Base-by-base conservation (phyloP, 2,113 vertebrate species). In the Hyperoodon ampullatus region DNA sequence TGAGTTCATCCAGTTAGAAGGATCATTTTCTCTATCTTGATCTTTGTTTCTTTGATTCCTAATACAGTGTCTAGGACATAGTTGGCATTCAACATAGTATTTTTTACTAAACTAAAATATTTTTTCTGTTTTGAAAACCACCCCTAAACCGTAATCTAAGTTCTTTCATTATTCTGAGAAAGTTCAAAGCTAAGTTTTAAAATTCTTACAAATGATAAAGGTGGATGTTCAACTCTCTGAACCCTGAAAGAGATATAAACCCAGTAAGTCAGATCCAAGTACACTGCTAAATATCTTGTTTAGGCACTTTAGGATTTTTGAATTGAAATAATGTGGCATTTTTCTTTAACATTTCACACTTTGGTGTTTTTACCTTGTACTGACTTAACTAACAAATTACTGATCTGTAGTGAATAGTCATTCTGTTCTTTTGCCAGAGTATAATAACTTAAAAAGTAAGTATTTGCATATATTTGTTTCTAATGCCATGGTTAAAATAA, bases 401-500 rank as follows among this genome's bases (percentile, higher is more conserved):
- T 88, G 10, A 9, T 82, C 30, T 88, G 2, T 44, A 50, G 19
- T 66, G 19, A 95, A 44, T 78, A 85, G 53, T 65, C 15, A 58
- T 71, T 81, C 33, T 16, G 8, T 44, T 87, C 66, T 90, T 84
- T 90, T 63, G 6, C 11, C 39, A 2, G 33, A 42, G 6, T 19
- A 9, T 65, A 42, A 35, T 70, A 78, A 63, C 83, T 95, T 90
- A 47, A 55, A 77, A 33, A 61, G 1, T 35, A 61, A 47, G 10
- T 3, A 10, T 75, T 72, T 82, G 24, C 21, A 24, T 93, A 7
- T 55, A 61, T 50, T 66, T 92, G 35, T 90, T 87, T 88, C 18
- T 80, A 68, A 74, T 74, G 55, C 19, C 72, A 50, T 96, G 14
- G 26, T 80, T 80, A 80, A 95, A 93, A 94, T 39, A 94, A 88